Evolutionary conservation across 2,113 vertebrate species (phyloP).

Genomic region (Passer domesticus): DNA sequence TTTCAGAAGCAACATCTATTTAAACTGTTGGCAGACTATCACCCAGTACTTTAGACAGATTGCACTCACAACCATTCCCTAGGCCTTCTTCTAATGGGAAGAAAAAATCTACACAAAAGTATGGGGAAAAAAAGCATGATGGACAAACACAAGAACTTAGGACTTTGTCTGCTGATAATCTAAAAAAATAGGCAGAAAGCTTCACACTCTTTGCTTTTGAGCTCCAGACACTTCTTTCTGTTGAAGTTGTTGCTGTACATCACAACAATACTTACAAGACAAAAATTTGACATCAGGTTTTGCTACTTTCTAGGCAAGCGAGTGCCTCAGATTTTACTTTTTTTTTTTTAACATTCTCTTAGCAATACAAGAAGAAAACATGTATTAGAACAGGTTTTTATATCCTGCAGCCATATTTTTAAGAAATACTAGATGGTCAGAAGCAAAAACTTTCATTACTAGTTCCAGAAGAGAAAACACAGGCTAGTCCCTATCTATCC

Average conservation of each 20-base stretch:
- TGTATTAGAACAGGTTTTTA: background rate
- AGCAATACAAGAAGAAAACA: background rate
- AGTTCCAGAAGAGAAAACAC: background rate
- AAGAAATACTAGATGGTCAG: background rate
- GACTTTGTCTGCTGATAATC: background rate
- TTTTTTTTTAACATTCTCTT: background rate
- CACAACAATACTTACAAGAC: background rate
- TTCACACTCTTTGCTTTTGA: background rate
- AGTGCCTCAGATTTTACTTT: background rate
- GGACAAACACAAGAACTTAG: background rate
- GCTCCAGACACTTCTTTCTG: background rate
- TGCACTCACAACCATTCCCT: background rate
- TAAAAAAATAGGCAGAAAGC: background rate
- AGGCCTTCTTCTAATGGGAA: background rate
- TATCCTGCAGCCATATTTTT: background rate
- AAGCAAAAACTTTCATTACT: background rate
- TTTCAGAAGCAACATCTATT: background rate
- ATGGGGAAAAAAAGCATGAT: fast-evolving
- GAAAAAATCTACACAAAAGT: background rate
- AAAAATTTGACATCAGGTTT: background rate
- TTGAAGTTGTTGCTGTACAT: background rate
- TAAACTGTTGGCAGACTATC: background rate
- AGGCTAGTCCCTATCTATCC: background rate
- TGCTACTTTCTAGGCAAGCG: background rate
- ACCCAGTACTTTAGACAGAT: background rate